These are phyloP conservation scores for Nycticryphes semicollaris DNA, from an alignment of 2,113 vertebrate genomes.

Conservation along the genomic window DNA sequence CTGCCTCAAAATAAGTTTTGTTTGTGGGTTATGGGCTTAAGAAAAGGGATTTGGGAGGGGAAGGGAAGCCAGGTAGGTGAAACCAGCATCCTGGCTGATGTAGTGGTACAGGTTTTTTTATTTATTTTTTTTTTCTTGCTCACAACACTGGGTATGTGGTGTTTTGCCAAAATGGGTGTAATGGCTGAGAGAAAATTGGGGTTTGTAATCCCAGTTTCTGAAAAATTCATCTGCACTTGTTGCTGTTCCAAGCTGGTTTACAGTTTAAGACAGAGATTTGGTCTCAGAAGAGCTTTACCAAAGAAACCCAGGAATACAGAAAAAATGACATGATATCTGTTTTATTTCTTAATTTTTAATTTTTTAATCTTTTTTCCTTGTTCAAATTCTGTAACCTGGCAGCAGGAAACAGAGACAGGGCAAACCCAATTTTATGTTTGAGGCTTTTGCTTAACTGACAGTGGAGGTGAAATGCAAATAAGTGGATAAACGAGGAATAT, in stretches of 20 bases:
- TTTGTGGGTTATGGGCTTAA: neutral
- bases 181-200: neutral
- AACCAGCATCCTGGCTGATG: neutral
- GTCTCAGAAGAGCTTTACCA: neutral
- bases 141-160: accelerated
- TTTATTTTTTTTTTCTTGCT: neutral
- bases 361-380: neutral
- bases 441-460: slow-evolving; percentile 1
- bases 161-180: neutral
- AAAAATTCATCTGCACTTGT: neutral
- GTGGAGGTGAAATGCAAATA: neutral
- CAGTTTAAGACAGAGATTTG: neutral
- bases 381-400: neutral
- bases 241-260: neutral
- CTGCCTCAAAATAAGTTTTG: neutral
- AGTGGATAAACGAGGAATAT: slow-evolving; percentile 4
- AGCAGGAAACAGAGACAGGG: neutral
- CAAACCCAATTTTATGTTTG: neutral
- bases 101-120: neutral
- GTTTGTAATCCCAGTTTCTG: neutral
- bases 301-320: neutral
- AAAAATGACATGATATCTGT: neutral
- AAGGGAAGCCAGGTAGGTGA: neutral
- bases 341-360: neutral
- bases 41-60: neutral